Conservation (phyloP, 2,888 invertebrate genomes). For the Cephus pulcher region DNA sequence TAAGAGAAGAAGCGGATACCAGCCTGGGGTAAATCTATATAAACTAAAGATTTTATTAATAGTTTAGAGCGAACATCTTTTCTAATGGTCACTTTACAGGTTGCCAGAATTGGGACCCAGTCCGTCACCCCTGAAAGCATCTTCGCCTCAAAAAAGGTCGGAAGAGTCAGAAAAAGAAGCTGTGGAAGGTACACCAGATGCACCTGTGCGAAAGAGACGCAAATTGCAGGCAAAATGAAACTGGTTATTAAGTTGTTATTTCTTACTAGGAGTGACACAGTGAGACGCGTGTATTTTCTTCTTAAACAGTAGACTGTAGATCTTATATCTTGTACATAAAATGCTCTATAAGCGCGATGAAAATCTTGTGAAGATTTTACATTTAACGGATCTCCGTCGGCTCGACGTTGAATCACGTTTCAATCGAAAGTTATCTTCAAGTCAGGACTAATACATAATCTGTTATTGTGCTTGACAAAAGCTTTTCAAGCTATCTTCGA, state of each 20-base stretch:
- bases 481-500: background rate
- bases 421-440: background rate
- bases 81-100: background rate
- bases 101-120: background rate
- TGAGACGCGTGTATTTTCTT: background rate
- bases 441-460: background rate
- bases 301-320: background rate
- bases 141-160: background rate
- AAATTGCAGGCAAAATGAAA: background rate
- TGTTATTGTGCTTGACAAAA: background rate
- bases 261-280: background rate
- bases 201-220: background rate
- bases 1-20: background rate
- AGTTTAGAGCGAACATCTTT: background rate
- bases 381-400: background rate
- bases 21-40: background rate
- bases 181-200: background rate
- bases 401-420: background rate
- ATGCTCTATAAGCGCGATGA: background rate
- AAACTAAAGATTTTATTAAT: background rate
- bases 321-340: background rate
- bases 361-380: background rate
- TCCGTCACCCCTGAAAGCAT: background rate
- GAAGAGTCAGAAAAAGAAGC: background rate
- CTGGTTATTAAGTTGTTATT: background rate